Evolutionary conservation across 2,113 vertebrate species (phyloP), one percentile per base, ranked within the genome.

Genomic region (Tragelaphus buxtoni): DNA sequence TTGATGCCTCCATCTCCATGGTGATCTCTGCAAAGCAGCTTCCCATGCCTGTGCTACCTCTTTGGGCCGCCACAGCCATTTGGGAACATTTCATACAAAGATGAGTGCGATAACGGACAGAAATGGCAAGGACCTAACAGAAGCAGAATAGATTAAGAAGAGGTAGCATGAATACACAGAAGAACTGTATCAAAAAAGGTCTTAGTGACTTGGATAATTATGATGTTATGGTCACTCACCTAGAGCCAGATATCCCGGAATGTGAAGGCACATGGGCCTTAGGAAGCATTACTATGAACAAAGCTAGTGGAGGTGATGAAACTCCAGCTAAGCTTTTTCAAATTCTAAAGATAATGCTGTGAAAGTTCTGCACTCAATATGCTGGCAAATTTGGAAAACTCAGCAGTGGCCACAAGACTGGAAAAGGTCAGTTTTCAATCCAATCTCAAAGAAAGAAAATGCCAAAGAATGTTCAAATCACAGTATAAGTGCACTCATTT

Each of bases 1-100:
- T 3, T 69, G 65, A 69, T 39, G n/a, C 65, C 9, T 69, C 65
- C 65, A 69, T 69, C 18, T 69, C 65, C n/a, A 39, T 6, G 4
- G 65, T 69, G 65, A 22, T 22, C 18, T 22, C n/a, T 22, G 17
- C 63, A 69, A 69, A 69, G n/a, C 65, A 69, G 65, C 18, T 39
- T 39, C n/a, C n/a, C 9, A 0, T 22, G n/a, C n/a, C 63, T 69
- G 65, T 69, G 65, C 65, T 39, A 5, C 65, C 65, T 69, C 65
- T 69, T 69, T 0, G 1, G n/a, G n/a, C n/a, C 1, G 1, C n/a
- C 65, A 69, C n/a, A 22, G n/a, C 9, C n/a, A 69, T 39, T 39
- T 69, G 65, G 65, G 18, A 69, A 69, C 9, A 39, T 69, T 35
- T 69, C n/a, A 69, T 22, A 18, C n/a, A 69, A 69, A 39, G 18